Evolutionary conservation across 2,797 vertebrate species (phyloP), one percentile per base, ranked within the genome.

Genomic region (Lagorchestes hirsutus): DNA sequence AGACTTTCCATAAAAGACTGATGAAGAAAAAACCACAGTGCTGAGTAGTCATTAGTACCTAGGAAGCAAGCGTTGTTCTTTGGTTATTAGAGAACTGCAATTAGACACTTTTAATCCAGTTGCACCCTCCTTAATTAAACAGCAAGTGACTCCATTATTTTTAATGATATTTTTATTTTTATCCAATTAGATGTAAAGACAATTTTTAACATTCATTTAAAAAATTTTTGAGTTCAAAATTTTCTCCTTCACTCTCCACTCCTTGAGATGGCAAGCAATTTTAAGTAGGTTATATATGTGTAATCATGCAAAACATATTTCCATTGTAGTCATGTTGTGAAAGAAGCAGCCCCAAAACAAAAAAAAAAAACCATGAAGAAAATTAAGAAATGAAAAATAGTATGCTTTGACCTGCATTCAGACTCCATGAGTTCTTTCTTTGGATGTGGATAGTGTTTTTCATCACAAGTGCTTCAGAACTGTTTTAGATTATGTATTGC

Each of bases 1-100:
- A 96, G 93, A 92, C 95, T 91, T 97, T 98, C 93, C 96, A 97
- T 97, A 97, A 97, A 97, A 98, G 97, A 98, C 96, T 50, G 96
- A 97, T 95, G 95, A 98, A 98, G 94, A 98, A 95, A 96, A 91
- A 96, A 91, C 54, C 93, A 82, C 28, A 90, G 93, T 95, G 90
- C 97, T 97, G 95, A 96, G 97, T 96, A 96, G 56, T 97, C 96
- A 96, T 92, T 96, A 93, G 95, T 93, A 97, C 94, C 90, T 97
- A 93, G 74, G 93, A 92, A 90, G 91, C 96, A 92, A 97, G 87
- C 97, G 31, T 54, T 54, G 74, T 96, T 96, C 97, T 96, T 82
- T 67, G 93, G 93, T 87, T 96, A n/a, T 92, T 94, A 91, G 96
- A 97, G 59, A 97, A 96, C 55, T 97, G 2, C 87, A 92, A 91